Conservation (phyloP, 2,797 vertebrate genomes). For the Acanthurus tractus region DNA sequence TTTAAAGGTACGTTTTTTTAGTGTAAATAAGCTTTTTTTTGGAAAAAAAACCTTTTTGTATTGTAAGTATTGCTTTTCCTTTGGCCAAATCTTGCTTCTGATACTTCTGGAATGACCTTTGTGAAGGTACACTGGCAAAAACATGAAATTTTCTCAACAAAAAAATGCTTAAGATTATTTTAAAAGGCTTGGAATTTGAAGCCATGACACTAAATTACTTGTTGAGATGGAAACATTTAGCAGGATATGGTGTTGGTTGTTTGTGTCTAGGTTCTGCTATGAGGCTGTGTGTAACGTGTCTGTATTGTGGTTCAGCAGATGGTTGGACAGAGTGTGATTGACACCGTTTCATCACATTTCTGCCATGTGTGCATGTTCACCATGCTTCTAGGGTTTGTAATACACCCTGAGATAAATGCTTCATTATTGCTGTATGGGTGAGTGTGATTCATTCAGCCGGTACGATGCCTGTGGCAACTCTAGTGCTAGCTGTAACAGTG, state of each 20-base stretch:
- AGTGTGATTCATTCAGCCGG: conserved; percentile 69
- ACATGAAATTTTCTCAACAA: not conserved
- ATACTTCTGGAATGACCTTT: not conserved
- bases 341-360: conserved; percentile 68
- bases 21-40: not conserved
- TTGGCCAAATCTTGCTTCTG: not conserved
- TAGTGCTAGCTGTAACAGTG: conserved; percentile 55
- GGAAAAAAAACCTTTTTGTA: too few species aligned
- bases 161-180: not conserved
- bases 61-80: not conserved
- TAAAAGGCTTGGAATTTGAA: not conserved
- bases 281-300: conserved; percentile 43
- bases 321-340: conserved; percentile 70
- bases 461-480: conserved; percentile 57
- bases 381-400: conserved; percentile 68
- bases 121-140: not conserved
- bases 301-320: conserved; percentile 70
- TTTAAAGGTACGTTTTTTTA: not conserved
- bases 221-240: not conserved
- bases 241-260: conserved; percentile 24
- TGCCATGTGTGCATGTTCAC: conserved; percentile 59
- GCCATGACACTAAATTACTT: not conserved
- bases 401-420: conserved; percentile 74
- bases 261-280: conserved; percentile 26
- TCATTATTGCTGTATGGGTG: conserved; percentile 73